These are phyloP conservation scores for Orthosia gothica DNA, from an alignment of 2,888 invertebrate genomes.

Conservation along the genomic window DNA sequence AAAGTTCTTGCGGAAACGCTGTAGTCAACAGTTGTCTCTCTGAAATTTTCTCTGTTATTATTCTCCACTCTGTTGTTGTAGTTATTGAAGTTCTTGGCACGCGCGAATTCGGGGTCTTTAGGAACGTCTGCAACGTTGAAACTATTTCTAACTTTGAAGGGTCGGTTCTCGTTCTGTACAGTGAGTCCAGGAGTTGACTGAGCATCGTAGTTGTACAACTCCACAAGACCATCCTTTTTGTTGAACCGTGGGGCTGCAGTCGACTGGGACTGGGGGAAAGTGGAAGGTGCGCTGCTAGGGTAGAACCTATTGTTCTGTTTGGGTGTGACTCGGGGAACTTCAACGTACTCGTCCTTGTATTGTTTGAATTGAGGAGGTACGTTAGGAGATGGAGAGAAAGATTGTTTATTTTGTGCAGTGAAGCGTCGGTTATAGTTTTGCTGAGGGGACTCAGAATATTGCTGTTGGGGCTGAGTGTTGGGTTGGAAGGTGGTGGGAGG, in stretches of 20 bases:
- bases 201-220: constrained; percentile 87
- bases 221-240: constrained; percentile 87
- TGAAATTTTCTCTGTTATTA: constrained; percentile 57
- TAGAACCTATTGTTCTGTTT: constrained; percentile 80
- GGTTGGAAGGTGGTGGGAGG: constrained; percentile 77
- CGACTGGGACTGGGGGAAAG: constrained; percentile 78
- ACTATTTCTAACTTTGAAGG: constrained; percentile 84
- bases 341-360: constrained; percentile 87
- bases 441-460: constrained; percentile 74
- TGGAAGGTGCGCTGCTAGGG: constrained; percentile 77
- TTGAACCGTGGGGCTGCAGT: constrained; percentile 78
- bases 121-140: constrained; percentile 82
- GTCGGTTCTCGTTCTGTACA: constrained; percentile 79
- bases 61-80: constrained; percentile 65
- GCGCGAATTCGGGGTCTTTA: constrained; percentile 78
- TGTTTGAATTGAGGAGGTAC: constrained; percentile 85
- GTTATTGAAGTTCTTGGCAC: constrained; percentile 75
- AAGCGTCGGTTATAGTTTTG: constrained; percentile 76
- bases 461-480: constrained; percentile 74
- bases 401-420: constrained; percentile 74
- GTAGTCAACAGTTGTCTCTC: constrained; percentile 73
- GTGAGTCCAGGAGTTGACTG: constrained; percentile 83
- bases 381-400: constrained; percentile 72
- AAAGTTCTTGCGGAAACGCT: constrained; percentile 76
- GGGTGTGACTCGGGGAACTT: constrained; percentile 87